Percentiles rank a stretch among this genome's conserved stretches.
phyloP scores from a whole-genome alignment of 2,888 invertebrate species.

The Phortica okadai region DNA sequence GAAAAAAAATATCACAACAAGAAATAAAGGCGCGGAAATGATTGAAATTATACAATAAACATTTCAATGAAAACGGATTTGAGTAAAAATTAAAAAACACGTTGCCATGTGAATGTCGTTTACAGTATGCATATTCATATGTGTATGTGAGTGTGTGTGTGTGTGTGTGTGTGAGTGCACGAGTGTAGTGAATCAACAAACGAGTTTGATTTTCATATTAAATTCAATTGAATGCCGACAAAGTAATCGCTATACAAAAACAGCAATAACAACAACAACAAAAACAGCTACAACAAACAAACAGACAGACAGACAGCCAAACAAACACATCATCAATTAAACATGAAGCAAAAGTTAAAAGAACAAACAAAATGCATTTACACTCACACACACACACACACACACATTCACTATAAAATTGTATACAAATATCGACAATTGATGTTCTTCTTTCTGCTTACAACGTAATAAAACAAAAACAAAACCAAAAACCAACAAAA shows the following conservation, averaged over 20 bases:
- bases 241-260: slow-evolving; percentile 29
- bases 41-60: slow-evolving; percentile 11
- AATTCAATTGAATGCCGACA: slow-evolving; percentile 17
- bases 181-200: slow-evolving; percentile 6
- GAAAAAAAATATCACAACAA: not conserved
- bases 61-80: slow-evolving; percentile 18
- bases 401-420: slow-evolving; percentile 14
- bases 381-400: slow-evolving; percentile 39
- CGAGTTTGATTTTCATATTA: slow-evolving; percentile 3
- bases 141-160: no score
- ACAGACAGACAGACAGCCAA: not conserved
- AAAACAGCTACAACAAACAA: slow-evolving; percentile 12
- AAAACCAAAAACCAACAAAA: not conserved
- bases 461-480: not conserved
- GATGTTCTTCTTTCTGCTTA: not conserved
- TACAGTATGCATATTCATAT: no score
- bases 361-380: slow-evolving; percentile 67
- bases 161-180: no score
- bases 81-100: not conserved
- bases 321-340: slow-evolving; percentile 57
- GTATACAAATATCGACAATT: not conserved
- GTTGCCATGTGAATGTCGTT: no score
- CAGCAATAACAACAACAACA: slow-evolving; percentile 20
- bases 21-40: slow-evolving; percentile 17
- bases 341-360: slow-evolving; percentile 54